Conservation (phyloP, 2,113 vertebrate genomes). For the Vicugna pacos region DNA sequence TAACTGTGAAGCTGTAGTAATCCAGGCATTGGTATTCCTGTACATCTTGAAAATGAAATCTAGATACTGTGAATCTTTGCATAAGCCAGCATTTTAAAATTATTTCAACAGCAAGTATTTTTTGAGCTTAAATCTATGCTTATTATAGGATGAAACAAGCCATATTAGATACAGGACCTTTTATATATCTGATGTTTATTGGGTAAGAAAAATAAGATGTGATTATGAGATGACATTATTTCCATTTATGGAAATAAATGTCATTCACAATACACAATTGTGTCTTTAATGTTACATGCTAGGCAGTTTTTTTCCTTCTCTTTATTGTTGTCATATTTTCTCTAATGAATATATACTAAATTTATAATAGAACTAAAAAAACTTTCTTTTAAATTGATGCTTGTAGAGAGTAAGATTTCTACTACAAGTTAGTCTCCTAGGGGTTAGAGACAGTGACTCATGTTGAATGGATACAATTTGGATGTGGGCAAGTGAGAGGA, state of each 20-base stretch:
- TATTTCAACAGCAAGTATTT: not conserved
- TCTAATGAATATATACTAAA: not conserved
- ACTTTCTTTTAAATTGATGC: not conserved
- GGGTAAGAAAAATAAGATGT: slow-evolving; percentile 7
- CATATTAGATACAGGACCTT: not conserved
- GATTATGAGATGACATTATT: not conserved
- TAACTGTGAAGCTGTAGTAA: not conserved
- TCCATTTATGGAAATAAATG: not conserved
- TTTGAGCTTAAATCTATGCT: not conserved
- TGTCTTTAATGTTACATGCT: not conserved
- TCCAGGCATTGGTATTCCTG: not conserved
- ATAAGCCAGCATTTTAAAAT: slow-evolving; percentile 23
- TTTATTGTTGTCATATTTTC: slow-evolving; percentile 26
- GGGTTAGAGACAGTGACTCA: not conserved
- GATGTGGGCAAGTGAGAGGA: not conserved
- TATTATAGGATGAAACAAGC: not conserved
- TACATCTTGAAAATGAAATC: not conserved
- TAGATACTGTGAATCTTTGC: not conserved
- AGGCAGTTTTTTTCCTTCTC: not conserved
- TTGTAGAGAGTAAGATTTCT: not conserved
- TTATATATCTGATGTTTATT: not conserved
- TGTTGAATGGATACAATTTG: not conserved
- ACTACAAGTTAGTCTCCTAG: not conserved
- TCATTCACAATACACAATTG: not conserved
- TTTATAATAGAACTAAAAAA: slow-evolving; percentile 36